Conservation (phyloP, 2,797 vertebrate genomes). For the Mionectes olivaceus region DNA sequence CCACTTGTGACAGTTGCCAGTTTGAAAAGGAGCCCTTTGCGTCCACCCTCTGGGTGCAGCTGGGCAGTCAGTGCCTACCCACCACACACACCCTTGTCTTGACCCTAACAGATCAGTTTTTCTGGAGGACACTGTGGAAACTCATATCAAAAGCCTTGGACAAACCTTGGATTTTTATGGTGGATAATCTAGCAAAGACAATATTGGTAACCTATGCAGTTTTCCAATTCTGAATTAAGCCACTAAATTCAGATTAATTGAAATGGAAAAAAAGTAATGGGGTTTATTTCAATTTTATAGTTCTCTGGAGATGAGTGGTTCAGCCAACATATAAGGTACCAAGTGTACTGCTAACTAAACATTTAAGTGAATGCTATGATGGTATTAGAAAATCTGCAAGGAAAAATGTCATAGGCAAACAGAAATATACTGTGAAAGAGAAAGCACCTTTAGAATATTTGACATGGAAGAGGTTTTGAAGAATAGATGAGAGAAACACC, state of each 20-base stretch:
- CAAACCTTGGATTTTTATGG: not conserved
- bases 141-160: not conserved
- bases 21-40: not conserved
- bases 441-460: not conserved
- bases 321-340: not conserved
- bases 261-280: not conserved
- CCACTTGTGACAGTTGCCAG: accelerated
- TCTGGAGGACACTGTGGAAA: not conserved
- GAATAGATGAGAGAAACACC: slow-evolving; percentile 1
- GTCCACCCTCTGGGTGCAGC: not conserved
- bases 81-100: not conserved
- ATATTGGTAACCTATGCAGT: not conserved
- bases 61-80: not conserved
- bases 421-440: not conserved
- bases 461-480: not conserved
- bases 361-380: not conserved
- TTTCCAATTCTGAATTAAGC: slow-evolving; percentile 4
- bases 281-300: not conserved
- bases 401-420: not conserved
- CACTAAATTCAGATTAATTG: not conserved
- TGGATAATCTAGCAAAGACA: not conserved
- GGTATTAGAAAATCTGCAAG: not conserved
- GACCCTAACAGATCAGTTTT: not conserved
- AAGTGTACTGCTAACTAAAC: not conserved
- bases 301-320: not conserved